phyloP scores from a whole-genome alignment of 2,888 invertebrate species.

The Trichopoda pennipes region DNA sequence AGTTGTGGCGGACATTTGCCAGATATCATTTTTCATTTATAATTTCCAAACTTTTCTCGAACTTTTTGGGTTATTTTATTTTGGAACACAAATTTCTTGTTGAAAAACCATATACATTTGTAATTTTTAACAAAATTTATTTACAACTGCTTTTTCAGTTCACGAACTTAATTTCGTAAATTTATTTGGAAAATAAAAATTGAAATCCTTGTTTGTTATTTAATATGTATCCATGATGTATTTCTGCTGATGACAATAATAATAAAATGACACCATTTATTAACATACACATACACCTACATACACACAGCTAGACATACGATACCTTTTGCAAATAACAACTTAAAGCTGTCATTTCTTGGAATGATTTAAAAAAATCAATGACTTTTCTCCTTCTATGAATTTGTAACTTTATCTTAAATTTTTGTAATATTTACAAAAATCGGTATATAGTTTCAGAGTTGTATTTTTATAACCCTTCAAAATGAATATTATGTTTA shows the following conservation, averaged over 20 bases:
- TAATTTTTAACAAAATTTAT: too few relatives aligned
- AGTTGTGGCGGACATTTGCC: too few relatives aligned
- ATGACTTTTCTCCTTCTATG: conserved; percentile 19
- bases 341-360: conserved; percentile 13
- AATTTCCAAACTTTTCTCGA: too few relatives aligned
- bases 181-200: too few relatives aligned
- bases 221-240: background rate
- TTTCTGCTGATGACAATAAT: conserved; percentile 31
- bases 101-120: too few relatives aligned
- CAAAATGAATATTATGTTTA: background rate
- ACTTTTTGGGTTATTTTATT: too few relatives aligned
- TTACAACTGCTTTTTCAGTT: too few relatives aligned
- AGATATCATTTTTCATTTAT: too few relatives aligned
- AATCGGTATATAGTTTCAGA: conserved; percentile 4
- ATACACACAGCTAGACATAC: background rate
- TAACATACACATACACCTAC: conserved; percentile 4
- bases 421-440: background rate
- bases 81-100: too few relatives aligned
- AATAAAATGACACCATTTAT: conserved; percentile 57
- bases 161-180: too few relatives aligned
- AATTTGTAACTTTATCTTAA: conserved; percentile 7
- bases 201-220: background rate
- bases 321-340: conserved; percentile 44
- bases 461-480: conserved; percentile 1
- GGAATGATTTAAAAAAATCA: conserved; percentile 11